A percentile compares a stretch with the other conserved stretches of the same genome.
Evolutionary conservation across 1,140 invertebrate genomes (phyloP).

Genomic region (Monomorium pharaonis): DNA sequence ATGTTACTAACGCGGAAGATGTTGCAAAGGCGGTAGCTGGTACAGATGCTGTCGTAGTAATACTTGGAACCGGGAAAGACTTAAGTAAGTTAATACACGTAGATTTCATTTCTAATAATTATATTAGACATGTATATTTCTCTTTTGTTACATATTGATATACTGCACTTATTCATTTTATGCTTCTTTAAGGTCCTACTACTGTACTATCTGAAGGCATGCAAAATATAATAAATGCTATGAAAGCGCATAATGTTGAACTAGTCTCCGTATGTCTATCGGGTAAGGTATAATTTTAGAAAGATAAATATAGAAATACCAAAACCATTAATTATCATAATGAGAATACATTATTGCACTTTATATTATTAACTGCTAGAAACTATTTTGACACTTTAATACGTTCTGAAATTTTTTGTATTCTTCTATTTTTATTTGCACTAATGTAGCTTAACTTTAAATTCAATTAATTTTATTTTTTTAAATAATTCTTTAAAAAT

Average conservation of each 20-base stretch:
- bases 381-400: too few species aligned
- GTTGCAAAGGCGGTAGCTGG: slow-evolving; percentile 89
- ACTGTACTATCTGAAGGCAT: slow-evolving; percentile 92
- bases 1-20: slow-evolving; percentile 90
- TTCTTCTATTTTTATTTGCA: too few species aligned
- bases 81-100: slow-evolving; percentile 85
- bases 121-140: background rate
- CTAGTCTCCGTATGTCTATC: slow-evolving; percentile 92
- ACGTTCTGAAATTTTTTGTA: too few species aligned
- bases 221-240: slow-evolving; percentile 91
- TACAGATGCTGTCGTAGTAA: slow-evolving; percentile 91
- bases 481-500: too few species aligned
- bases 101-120: background rate
- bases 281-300: slow-evolving; percentile 76
- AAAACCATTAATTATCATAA: background rate
- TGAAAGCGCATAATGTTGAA: slow-evolving; percentile 89
- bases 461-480: too few species aligned
- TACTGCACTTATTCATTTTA: slow-evolving; percentile 50
- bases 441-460: too few species aligned
- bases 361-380: too few species aligned
- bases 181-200: slow-evolving; percentile 87
- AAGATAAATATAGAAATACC: background rate
- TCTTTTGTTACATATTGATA: slow-evolving; percentile 6
- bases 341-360: too few species aligned
- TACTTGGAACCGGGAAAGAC: slow-evolving; percentile 91